phyloP scores from a whole-genome alignment of 2,888 invertebrate species.

The Acleris laterana region DNA sequence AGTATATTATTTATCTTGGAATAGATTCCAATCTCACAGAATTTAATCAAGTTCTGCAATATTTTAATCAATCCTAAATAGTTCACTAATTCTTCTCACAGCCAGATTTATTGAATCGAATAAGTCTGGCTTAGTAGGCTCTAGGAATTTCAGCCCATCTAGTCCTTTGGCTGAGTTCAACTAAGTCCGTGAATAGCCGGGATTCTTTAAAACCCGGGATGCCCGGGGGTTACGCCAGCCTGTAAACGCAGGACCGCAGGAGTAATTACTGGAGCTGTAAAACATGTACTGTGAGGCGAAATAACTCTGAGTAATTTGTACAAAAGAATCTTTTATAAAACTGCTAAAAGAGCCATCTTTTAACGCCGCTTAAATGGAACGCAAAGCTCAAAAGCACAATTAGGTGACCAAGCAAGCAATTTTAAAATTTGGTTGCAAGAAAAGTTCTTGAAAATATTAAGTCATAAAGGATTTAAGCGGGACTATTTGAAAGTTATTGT shows the following conservation, averaged over 20 bases:
- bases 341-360: neutral
- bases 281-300: slow-evolving; percentile 18
- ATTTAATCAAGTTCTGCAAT: no score
- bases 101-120: slow-evolving; percentile 5
- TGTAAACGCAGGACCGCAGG: slow-evolving; percentile 4
- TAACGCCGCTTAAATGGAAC: neutral
- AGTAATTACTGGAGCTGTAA: slow-evolving; percentile 16
- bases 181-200: slow-evolving; percentile 14
- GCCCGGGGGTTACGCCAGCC: slow-evolving; percentile 2
- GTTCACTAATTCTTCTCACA: no score
- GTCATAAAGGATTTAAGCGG: no score
- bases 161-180: slow-evolving; percentile 10
- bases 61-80: no score
- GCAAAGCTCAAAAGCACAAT: neutral
- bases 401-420: neutral
- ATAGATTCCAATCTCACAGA: no score
- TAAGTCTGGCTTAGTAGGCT: slow-evolving; percentile 1
- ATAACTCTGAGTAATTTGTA: slow-evolving; percentile 19
- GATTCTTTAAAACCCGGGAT: slow-evolving; percentile 20
- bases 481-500: no score
- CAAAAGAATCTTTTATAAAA: slow-evolving; percentile 9
- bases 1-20: no score
- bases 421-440: neutral
- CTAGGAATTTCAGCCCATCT: neutral
- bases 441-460: neutral